Evolutionary conservation across 2,888 invertebrate species (phyloP).

Genomic region (Argyresthia albistria): DNA sequence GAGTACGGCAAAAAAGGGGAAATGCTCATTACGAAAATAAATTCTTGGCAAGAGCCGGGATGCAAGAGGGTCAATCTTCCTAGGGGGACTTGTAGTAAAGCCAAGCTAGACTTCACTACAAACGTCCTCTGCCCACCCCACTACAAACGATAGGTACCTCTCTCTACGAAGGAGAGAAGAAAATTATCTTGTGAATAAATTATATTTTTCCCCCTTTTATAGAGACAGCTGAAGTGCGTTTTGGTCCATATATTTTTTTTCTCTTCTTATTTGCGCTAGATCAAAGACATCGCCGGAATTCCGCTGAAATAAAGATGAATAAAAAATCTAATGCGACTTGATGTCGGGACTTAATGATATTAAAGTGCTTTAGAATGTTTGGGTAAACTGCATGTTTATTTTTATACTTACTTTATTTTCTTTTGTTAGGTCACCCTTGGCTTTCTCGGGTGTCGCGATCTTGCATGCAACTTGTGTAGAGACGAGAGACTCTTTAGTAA

Average conservation of each 20-base stretch:
- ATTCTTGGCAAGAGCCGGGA: no score
- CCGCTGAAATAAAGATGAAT: slow-evolving; percentile 62
- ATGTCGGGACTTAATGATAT: slow-evolving; percentile 59
- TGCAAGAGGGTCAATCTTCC: no score
- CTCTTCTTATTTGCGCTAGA: slow-evolving; percentile 49
- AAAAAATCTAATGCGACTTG: slow-evolving; percentile 66
- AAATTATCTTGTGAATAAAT: slow-evolving; percentile 73
- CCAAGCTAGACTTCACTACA: slow-evolving; percentile 17
- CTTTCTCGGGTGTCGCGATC: slow-evolving; percentile 12
- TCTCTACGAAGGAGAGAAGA: slow-evolving; percentile 56
- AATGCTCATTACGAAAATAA: no score
- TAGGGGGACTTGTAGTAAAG: no score
- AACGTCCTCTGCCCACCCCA: slow-evolving; percentile 52
- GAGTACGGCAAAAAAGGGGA: no score
- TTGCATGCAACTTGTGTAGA: no score
- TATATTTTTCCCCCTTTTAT: slow-evolving; percentile 68
- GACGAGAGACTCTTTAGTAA: no score
- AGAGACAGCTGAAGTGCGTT: slow-evolving; percentile 70
- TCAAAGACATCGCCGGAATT: slow-evolving; percentile 63
- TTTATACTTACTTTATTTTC: slow-evolving; percentile 52
- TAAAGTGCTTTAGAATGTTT: slow-evolving; percentile 55
- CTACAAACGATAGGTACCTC: slow-evolving; percentile 47
- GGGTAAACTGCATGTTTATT: slow-evolving; percentile 45
- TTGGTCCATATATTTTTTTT: slow-evolving; percentile 57
- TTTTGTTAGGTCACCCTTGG: slow-evolving; percentile 26